Evolutionary conservation across 2,888 invertebrate genomes (phyloP).

Genomic region (Venusia cambrica): DNA sequence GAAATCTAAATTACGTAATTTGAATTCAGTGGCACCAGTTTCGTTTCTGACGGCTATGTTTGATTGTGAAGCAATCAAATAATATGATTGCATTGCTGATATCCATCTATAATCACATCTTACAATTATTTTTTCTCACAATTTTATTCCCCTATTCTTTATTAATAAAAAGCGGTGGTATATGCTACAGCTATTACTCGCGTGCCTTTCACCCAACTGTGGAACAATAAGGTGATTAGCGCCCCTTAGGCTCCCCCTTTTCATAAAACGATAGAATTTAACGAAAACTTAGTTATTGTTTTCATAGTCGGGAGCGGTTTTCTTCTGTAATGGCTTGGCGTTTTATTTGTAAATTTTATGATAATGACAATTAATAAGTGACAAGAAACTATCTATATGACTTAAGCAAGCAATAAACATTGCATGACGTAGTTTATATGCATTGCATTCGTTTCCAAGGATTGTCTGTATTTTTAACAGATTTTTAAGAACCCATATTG

Average conservation of each 20-base stretch:
- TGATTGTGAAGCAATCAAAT: slow-evolving; percentile 19
- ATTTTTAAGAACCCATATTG: too few species aligned
- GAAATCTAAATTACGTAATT: too few species aligned
- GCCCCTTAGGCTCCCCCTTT: slow-evolving; percentile 51
- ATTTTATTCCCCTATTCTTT: slow-evolving; percentile 19
- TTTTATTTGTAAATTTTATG: slow-evolving; percentile 22
- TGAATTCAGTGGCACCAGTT: too few species aligned
- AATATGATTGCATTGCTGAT: slow-evolving; percentile 11
- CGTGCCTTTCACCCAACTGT: slow-evolving; percentile 39
- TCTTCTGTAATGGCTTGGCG: slow-evolving; percentile 37
- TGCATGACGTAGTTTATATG: too few species aligned
- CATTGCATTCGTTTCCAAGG: too few species aligned
- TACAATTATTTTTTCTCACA: slow-evolving; percentile 18
- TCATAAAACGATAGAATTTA: slow-evolving; percentile 51
- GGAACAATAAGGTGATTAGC: slow-evolving; percentile 61
- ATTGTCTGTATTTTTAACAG: too few species aligned
- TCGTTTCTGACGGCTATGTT: too few species aligned
- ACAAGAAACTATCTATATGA: too few species aligned
- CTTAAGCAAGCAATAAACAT: too few species aligned
- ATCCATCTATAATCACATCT: slow-evolving; percentile 21
- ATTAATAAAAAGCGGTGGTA: slow-evolving; percentile 17
- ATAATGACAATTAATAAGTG: not conserved
- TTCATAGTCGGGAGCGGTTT: slow-evolving; percentile 43
- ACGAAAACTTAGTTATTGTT: slow-evolving; percentile 52
- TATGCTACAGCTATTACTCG: slow-evolving; percentile 35